A percentile compares a stretch with the other conserved stretches of the same genome.
phyloP scores from a whole-genome alignment of 1,140 invertebrate genomes.

The Geopemphigus sp. region DNA sequence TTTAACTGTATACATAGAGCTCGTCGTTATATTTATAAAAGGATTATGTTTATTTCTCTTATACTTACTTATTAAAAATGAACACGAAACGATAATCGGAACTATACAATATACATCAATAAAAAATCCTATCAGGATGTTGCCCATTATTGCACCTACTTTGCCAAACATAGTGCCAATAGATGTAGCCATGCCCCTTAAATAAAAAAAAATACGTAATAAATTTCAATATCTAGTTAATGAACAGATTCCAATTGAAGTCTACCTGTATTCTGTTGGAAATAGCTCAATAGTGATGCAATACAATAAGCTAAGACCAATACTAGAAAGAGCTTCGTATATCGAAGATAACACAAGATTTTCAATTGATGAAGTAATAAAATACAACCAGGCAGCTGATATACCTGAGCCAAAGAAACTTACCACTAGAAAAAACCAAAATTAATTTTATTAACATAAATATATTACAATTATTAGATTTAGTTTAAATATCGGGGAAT shows the following conservation, averaged over 20 bases:
- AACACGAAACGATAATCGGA: constrained; percentile 25
- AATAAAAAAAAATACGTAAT: background rate
- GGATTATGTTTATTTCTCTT: background rate
- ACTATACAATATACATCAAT: constrained; percentile 24
- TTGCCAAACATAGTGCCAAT: constrained; percentile 32
- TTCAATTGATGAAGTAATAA: constrained; percentile 15
- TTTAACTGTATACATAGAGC: too few species aligned
- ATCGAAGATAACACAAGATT: constrained; percentile 25
- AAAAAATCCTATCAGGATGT: constrained; percentile 9
- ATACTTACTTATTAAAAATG: constrained; percentile 19
- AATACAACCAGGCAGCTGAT: constrained; percentile 30
- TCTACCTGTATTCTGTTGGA: constrained; percentile 36
- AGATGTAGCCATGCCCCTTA: constrained; percentile 31
- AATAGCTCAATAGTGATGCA: constrained; percentile 33
- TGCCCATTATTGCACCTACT: constrained; percentile 32
- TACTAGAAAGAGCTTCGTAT: constrained; percentile 33
- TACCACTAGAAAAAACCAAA: background rate
- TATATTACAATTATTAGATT: too few species aligned
- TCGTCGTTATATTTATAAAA: background rate
- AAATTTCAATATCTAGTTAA: background rate
- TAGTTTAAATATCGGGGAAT: too few species aligned
- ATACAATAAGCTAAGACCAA: constrained; percentile 27
- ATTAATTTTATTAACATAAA: background rate
- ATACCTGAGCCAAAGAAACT: constrained; percentile 32
- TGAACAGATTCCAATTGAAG: background rate